Percentiles rank a stretch among this genome's conserved stretches.
These are phyloP conservation scores for Sebastes ruberrimus DNA, from an alignment of 2,797 vertebrate species.

Conservation along the genomic window DNA sequence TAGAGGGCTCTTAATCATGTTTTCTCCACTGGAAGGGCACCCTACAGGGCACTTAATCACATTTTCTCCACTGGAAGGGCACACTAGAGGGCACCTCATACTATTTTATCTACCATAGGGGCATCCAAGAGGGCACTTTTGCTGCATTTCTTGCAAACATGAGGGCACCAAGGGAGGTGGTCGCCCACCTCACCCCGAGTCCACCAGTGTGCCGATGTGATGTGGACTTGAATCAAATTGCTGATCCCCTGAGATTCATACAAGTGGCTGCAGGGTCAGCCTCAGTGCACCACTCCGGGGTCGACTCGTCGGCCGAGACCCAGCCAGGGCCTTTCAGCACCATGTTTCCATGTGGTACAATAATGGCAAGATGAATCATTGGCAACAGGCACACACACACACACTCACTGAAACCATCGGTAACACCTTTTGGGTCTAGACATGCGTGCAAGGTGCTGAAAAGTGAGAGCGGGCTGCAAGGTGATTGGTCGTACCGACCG, in stretches of 20 bases:
- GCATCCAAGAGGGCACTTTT: too few relatives aligned
- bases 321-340: conserved; percentile 55
- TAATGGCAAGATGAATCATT: conserved; percentile 65
- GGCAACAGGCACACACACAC: conserved; percentile 19
- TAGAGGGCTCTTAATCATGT: too few relatives aligned
- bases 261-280: conserved; percentile 11
- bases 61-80: too few relatives aligned
- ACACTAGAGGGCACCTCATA: too few relatives aligned
- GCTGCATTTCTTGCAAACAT: too few relatives aligned
- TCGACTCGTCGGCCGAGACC: conserved; percentile 25
- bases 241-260: not conserved
- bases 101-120: too few relatives aligned
- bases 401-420: conserved; percentile 32
- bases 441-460: conserved; percentile 69
- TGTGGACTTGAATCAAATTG: not conserved
- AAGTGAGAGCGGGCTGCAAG: conserved; percentile 53
- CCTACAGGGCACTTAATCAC: rapidly evolving
- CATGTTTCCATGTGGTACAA: conserved; percentile 63
- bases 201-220: not conserved
- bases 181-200: too few relatives aligned
- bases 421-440: conserved; percentile 66
- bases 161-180: too few relatives aligned
- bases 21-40: too few relatives aligned
- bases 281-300: conserved; percentile 12
- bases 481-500: conserved; percentile 52